Evolutionary conservation across 2,797 vertebrate genomes (phyloP).

Genomic region (Centropyge bicolor): DNA sequence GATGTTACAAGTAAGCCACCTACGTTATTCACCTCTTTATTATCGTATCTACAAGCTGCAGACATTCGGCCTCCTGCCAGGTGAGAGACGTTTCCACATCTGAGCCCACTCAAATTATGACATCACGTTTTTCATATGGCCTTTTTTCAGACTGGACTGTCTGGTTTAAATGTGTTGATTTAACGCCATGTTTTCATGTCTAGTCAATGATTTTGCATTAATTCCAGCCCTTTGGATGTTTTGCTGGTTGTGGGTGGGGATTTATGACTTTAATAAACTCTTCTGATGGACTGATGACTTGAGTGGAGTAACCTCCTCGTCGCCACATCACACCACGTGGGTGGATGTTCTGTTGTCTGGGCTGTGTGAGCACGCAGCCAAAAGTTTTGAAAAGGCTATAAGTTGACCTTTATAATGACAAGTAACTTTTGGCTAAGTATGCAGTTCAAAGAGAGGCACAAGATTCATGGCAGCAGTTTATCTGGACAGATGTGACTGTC

Average conservation of each 20-base stretch:
- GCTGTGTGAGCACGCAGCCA: conserved; percentile 18
- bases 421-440: not conserved
- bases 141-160: not conserved
- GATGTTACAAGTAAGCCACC: not conserved
- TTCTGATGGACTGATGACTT: conserved; percentile 23
- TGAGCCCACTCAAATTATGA: not conserved
- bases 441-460: conserved; percentile 10
- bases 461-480: conserved; percentile 1
- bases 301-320: conserved; percentile 29
- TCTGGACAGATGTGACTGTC: not conserved
- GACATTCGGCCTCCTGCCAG: too few species aligned
- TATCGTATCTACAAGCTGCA: not conserved
- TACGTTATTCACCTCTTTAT: not conserved
- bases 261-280: conserved; percentile 26
- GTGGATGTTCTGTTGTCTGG: conserved; percentile 48
- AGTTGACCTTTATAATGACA: conserved; percentile 32
- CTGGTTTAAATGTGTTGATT: not conserved
- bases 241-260: conserved; percentile 1
- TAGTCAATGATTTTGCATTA: not conserved
- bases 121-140: not conserved
- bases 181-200: not conserved
- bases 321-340: conserved; percentile 23
- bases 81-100: not conserved
- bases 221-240: conserved; percentile 11
- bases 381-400: conserved; percentile 33